These are phyloP conservation scores for Fulica atra DNA, from an alignment of 2,113 vertebrate genomes.

Conservation along the genomic window DNA sequence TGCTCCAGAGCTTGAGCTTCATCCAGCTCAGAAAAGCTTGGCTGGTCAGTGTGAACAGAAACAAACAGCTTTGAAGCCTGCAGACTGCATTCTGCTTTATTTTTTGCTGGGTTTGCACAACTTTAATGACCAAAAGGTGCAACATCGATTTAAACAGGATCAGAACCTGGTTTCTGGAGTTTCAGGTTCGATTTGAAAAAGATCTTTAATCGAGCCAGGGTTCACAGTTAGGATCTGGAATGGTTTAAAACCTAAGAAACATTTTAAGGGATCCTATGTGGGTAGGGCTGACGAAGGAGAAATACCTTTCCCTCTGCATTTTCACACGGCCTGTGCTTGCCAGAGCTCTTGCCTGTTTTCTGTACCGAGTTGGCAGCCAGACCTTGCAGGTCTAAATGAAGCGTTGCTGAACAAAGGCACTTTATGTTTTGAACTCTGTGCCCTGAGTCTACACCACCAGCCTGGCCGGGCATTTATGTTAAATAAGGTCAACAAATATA, in stretches of 20 bases:
- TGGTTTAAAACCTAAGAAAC: not conserved
- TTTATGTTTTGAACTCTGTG: constrained; percentile 53
- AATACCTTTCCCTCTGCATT: constrained; percentile 14
- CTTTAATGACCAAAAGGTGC: not conserved
- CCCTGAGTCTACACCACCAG: constrained; percentile 3
- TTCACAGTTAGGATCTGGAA: not conserved
- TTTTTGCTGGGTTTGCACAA: constrained; percentile 38
- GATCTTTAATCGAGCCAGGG: not conserved
- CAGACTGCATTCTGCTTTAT: constrained; percentile 12
- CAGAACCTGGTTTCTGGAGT: not conserved
- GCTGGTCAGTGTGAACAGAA: constrained; percentile 8
- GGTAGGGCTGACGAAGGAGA: not conserved
- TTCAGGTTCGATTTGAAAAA: not conserved
- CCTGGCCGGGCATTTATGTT: not conserved
- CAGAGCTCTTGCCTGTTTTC: constrained; percentile 1
- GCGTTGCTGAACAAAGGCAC: constrained; percentile 38
- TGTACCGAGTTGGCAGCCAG: constrained; percentile 4
- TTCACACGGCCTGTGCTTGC: not conserved
- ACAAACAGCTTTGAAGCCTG: not conserved
- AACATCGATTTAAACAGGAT: not conserved
- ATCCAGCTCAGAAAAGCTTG: constrained; percentile 43
- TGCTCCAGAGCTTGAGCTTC: constrained; percentile 12
- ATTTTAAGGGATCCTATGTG: not conserved
- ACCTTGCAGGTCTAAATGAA: not conserved
- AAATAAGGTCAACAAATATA: constrained; percentile 1